Conservation (phyloP, 1,140 invertebrate species). For the Belonocnema kinseyi region DNA sequence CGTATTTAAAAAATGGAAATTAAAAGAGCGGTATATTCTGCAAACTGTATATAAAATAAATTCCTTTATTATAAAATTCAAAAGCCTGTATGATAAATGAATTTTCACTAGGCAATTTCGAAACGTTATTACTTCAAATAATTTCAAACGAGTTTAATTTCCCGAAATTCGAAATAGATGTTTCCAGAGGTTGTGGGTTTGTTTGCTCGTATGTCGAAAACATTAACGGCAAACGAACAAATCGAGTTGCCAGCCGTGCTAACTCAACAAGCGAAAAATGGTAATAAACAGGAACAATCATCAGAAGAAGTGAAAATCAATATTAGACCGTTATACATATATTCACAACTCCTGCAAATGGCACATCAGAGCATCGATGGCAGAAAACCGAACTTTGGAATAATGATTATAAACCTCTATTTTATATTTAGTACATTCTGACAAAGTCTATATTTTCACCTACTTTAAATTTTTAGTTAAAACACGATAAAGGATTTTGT, state of each 20-base stretch:
- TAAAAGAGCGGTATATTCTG: no score
- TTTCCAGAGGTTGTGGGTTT: background rate
- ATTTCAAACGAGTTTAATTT: background rate
- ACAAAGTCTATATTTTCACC: no score
- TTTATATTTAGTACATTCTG: no score
- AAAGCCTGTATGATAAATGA: background rate
- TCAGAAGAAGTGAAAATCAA: background rate
- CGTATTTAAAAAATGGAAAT: no score
- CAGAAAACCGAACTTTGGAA: no score
- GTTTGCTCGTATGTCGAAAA: conserved; percentile 8
- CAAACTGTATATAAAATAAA: no score
- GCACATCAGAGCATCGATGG: no score
- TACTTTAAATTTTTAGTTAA: no score
- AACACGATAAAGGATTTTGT: no score
- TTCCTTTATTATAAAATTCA: background rate
- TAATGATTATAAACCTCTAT: no score
- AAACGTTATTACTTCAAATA: background rate
- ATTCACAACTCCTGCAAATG: no score
- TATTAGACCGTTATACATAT: no score
- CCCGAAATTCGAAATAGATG: background rate
- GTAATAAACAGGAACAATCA: conserved; percentile 14
- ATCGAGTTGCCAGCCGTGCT: background rate
- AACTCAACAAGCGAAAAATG: background rate
- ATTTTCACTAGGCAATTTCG: background rate
- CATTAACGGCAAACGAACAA: conserved; percentile 18